These are phyloP conservation scores for Tor tambroides DNA, from an alignment of 2,113 vertebrate species.

Conservation along the genomic window DNA sequence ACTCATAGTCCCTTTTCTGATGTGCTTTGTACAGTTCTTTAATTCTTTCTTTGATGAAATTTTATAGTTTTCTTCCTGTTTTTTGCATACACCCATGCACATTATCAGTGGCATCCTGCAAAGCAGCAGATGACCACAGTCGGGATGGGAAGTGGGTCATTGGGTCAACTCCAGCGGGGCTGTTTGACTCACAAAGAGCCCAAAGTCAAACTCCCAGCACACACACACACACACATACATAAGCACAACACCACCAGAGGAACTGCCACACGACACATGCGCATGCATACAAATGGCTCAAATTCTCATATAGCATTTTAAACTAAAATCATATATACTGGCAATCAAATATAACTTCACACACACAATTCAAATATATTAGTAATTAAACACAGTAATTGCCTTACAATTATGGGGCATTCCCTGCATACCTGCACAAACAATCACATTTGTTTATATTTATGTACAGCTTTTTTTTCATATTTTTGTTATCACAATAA, in stretches of 20 bases:
- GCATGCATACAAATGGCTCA: background rate
- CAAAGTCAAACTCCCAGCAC: background rate
- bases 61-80: background rate
- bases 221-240: background rate
- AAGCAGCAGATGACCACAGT: conserved; percentile 64
- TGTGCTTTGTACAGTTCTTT: background rate
- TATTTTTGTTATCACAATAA: background rate
- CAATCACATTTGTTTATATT: background rate
- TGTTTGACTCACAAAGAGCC: conserved; percentile 15
- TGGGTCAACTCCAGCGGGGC: conserved; percentile 59
- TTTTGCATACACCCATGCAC: background rate
- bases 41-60: background rate
- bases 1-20: conserved; percentile 5
- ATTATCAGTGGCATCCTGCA: conserved; percentile 29
- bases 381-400: background rate
- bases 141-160: conserved; percentile 62
- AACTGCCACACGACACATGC: background rate
- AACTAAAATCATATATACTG: background rate
- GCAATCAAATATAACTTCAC: background rate
- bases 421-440: background rate
- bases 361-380: background rate
- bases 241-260: no score
- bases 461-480: background rate
- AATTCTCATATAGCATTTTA: background rate
- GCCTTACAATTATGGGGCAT: background rate